Conservation (phyloP, 1,140 invertebrate genomes). For the Trichonephila clavipes region DNA sequence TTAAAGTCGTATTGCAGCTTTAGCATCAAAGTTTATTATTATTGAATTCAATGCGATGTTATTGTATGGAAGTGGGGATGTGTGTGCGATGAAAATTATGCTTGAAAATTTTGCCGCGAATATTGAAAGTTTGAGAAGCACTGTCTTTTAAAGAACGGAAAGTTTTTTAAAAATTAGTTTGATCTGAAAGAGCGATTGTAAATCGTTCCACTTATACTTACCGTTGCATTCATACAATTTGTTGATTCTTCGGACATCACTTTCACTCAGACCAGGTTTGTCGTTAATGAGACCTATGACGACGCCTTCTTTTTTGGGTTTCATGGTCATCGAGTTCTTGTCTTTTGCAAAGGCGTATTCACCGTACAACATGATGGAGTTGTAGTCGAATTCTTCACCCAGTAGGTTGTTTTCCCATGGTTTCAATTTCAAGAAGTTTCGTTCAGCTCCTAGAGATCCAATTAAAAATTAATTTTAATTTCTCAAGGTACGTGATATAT, state of each 20-base stretch:
- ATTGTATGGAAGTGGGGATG: no score
- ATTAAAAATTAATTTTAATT: background rate
- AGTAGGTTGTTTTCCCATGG: conserved; percentile 73
- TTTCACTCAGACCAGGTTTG: conserved; percentile 74
- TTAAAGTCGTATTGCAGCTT: no score
- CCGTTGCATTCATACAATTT: conserved; percentile 76
- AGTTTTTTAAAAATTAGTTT: no score
- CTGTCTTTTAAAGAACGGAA: no score
- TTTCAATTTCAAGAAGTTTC: conserved; percentile 72
- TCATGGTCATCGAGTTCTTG: conserved; percentile 70
- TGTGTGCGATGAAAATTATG: no score
- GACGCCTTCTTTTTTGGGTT: conserved; percentile 54
- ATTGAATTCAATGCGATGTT: no score
- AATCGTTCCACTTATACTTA: background rate
- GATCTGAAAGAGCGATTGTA: no score
- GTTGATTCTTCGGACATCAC: conserved; percentile 76
- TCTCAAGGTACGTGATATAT: no score
- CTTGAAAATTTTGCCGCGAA: no score
- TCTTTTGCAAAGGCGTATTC: conserved; percentile 77
- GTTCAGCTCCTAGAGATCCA: conserved; percentile 39
- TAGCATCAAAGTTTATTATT: no score
- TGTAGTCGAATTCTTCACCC: conserved; percentile 76
- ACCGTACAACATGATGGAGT: conserved; percentile 78
- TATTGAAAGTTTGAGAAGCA: no score
- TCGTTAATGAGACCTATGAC: conserved; percentile 71